Evolutionary conservation across 2,113 vertebrate species (phyloP), one percentile per base, ranked within the genome.

Genomic region (Illadopsis cleaveri): DNA sequence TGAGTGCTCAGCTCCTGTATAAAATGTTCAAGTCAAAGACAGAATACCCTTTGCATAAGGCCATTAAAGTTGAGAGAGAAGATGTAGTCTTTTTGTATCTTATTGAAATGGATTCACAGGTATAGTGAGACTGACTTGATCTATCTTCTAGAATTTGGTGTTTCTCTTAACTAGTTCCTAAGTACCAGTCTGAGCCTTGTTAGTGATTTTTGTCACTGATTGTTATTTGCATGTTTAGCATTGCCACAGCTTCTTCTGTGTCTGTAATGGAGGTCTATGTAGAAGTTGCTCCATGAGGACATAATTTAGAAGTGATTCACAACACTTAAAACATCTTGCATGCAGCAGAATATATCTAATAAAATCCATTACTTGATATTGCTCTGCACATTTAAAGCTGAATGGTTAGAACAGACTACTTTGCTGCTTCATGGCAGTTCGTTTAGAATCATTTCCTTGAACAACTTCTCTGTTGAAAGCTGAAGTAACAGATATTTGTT

Each of bases 21-120:
- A 99, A 99, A 98, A 99, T 99, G 99, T 99, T 99, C 97, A 99
- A 99, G 87, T 99, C 99, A 12, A 99, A 99, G 98, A 99, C 99
- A 0, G 99, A 99, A 69, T 99, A 98, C 93, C 99, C 99, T 33
- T 98, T 99, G 75, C 99, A 99, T 95, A 99, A 99, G 97, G 99
- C 99, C 81, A 99, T 99, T 96, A 99, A 99, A 98, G 98, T 99
- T 35, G 99, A 99, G 94, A 97, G 99, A 92, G 99, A 99, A 96
- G 99, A 99, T 62, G 99, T 99, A 40, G 99, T 99, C 78, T 99
- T 99, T 97, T 98, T 99, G 65, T 99, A 99, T 94, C 98, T 99
- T 40, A 99, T 99, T 56, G 99, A 99, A 96, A 99, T 99, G 99
- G 99, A 99, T 91, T 98, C 99, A 6, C 99, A 99, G 99, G 99